Evolutionary conservation across 2,797 vertebrate species (phyloP).

Genomic region (Phrynocephalus guinanensis): DNA sequence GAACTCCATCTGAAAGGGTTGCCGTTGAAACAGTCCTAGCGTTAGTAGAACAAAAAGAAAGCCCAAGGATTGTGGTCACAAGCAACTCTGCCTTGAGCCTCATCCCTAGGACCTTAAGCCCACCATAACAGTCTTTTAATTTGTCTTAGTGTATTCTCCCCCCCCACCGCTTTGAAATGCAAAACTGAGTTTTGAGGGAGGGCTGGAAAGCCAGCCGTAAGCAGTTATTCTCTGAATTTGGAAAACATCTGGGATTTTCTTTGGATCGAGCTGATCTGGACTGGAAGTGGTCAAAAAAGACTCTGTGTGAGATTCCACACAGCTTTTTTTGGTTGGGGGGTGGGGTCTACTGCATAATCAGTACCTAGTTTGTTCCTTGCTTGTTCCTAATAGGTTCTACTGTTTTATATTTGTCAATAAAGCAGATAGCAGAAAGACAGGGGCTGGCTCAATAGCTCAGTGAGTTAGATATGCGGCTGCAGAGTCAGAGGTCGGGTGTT

Average conservation of each 20-base stretch:
- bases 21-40: neutral
- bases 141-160: neutral
- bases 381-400: neutral
- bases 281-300: neutral
- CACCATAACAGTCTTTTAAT: neutral
- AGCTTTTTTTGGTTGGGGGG: no score
- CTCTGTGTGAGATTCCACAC: neutral
- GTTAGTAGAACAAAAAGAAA: neutral
- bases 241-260: neutral
- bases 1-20: neutral
- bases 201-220: neutral
- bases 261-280: neutral
- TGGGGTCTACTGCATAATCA: neutral
- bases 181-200: neutral
- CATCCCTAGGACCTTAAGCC: neutral
- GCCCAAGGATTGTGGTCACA: neutral
- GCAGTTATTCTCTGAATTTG: neutral
- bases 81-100: neutral
- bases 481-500: no score
- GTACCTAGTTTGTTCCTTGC: neutral
- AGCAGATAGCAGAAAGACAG: neutral
- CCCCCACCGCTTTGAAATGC: neutral
- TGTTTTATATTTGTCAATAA: conserved; percentile 1
- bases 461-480: no score
- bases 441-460: no score